These are phyloP conservation scores for Morelia viridis DNA, from an alignment of 2,797 vertebrate genomes.

Conservation along the genomic window DNA sequence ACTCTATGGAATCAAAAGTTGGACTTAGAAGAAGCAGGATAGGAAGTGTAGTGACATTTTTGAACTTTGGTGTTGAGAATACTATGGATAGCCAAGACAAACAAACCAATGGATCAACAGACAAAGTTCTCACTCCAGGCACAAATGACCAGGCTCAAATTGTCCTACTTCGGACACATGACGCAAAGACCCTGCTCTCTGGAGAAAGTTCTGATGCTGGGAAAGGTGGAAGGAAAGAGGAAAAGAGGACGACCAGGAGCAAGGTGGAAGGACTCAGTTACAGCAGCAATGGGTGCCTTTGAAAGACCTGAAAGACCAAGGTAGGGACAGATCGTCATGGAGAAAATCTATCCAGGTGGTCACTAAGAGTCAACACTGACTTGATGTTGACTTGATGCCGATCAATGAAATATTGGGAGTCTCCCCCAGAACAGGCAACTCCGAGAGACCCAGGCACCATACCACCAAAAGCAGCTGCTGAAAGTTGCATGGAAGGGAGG, in stretches of 20 bases:
- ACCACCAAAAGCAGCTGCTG: background rate
- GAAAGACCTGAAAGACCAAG: background rate
- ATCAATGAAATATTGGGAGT: too few relatives aligned
- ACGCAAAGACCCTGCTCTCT: too few relatives aligned
- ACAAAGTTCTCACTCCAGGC: too few relatives aligned
- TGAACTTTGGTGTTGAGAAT: too few relatives aligned
- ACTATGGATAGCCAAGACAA: too few relatives aligned
- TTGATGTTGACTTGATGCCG: too few relatives aligned
- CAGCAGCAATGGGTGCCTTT: background rate
- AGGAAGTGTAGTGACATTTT: too few relatives aligned
- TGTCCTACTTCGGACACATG: too few relatives aligned
- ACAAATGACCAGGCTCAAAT: too few relatives aligned
- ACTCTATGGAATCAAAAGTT: too few relatives aligned
- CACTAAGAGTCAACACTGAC: background rate
- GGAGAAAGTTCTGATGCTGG: background rate
- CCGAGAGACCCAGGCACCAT: background rate
- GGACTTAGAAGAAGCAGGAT: too few relatives aligned
- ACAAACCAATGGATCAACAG: too few relatives aligned
- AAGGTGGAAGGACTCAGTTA: background rate
- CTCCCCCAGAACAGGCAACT: background rate
- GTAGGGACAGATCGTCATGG: background rate
- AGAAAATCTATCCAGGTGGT: background rate
- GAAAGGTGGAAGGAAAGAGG: background rate
- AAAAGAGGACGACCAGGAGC: background rate
- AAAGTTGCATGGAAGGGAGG: background rate